Percentiles rank a stretch among this genome's conserved stretches.
Conservation (phyloP, 2,113 vertebrate species). For the Mystacornis crossleyi region DNA sequence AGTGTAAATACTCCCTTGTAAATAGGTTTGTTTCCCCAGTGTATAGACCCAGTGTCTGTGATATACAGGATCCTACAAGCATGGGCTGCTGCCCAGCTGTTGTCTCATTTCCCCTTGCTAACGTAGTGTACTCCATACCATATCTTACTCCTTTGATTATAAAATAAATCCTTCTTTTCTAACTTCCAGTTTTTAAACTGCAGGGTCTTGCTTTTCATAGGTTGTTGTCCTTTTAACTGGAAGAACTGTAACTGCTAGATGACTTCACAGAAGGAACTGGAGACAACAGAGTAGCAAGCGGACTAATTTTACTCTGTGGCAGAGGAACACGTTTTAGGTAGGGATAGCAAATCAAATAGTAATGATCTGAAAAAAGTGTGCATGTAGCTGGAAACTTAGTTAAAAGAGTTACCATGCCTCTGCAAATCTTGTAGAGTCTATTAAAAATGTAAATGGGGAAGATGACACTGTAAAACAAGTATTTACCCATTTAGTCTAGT, state of each 20-base stretch:
- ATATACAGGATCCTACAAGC: not conserved
- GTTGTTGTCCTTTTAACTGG: not conserved
- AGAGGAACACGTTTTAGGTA: not conserved
- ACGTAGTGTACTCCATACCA: accelerated
- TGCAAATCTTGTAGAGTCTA: not conserved
- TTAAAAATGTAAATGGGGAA: not conserved
- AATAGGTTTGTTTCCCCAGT: not conserved
- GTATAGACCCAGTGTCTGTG: not conserved
- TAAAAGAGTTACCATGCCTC: not conserved
- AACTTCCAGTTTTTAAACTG: not conserved
- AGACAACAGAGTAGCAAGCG: not conserved
- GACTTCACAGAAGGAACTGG: not conserved
- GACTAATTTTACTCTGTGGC: not conserved
- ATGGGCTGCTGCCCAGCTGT: not conserved
- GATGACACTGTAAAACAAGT: not conserved
- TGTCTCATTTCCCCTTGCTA: not conserved
- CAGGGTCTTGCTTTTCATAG: not conserved
- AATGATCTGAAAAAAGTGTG: not conserved
- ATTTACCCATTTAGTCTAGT: not conserved
- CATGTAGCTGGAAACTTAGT: not conserved
- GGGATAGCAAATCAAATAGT: not conserved
- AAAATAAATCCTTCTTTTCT: not conserved
- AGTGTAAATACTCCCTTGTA: not conserved
- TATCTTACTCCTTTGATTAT: not conserved
- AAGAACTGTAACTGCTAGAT: not conserved